Conservation (phyloP, 1,140 invertebrate genomes). For the Drosophila sp. region DNA sequence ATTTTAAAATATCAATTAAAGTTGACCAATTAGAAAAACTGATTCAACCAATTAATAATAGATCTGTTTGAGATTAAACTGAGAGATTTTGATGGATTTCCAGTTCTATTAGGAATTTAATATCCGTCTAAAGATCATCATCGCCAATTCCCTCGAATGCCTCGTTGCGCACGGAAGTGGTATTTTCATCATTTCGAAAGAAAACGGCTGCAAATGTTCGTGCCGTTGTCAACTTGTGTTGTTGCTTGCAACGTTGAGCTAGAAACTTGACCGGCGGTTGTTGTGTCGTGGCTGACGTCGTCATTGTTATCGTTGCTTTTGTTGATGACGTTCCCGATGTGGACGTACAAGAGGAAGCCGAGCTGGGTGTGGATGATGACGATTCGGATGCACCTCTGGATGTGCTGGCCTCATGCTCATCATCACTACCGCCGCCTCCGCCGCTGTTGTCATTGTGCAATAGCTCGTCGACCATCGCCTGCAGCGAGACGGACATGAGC, state of each 20-base stretch:
- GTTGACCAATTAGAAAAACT: too few relatives aligned
- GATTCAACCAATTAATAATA: too few relatives aligned
- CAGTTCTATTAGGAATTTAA: constrained; percentile 18
- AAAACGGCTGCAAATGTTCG: constrained; percentile 86
- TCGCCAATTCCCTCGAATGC: constrained; percentile 96
- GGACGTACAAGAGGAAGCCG: constrained; percentile 83
- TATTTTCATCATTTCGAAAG: constrained; percentile 86
- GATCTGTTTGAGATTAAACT: neutral
- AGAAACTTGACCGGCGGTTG: constrained; percentile 80
- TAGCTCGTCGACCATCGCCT: constrained; percentile 97
- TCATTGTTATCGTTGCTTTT: constrained; percentile 76
- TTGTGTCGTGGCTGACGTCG: constrained; percentile 74
- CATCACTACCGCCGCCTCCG: constrained; percentile 53
- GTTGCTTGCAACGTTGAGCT: constrained; percentile 80
- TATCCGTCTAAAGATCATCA: constrained; percentile 89
- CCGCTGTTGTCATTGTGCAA: constrained; percentile 89
- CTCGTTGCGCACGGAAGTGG: constrained; percentile 89
- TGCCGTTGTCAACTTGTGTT: constrained; percentile 84
- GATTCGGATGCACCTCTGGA: constrained; percentile 49
- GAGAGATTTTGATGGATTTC: neutral
- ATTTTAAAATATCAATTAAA: too few relatives aligned
- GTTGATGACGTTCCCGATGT: constrained; percentile 51
- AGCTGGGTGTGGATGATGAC: constrained; percentile 64
- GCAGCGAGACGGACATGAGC: constrained; percentile 96
- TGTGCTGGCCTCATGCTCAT: constrained; percentile 66